Evolutionary conservation across 1,140 invertebrate species (phyloP), one percentile per base, ranked within the genome.

Genomic region (Pachypsylla venusta): DNA sequence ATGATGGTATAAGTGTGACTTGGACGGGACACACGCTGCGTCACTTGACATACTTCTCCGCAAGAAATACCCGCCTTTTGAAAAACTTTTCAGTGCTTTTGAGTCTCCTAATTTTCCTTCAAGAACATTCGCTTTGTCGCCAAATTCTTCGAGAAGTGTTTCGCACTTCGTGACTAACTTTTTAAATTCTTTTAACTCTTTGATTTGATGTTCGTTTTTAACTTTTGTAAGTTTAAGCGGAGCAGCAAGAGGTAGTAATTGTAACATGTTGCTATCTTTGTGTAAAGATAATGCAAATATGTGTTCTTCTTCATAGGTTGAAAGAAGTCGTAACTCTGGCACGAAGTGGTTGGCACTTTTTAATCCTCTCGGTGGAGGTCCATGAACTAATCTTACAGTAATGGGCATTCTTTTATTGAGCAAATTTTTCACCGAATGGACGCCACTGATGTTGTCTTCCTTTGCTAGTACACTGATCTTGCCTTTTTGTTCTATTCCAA

Each of bases 401-500:
- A 95, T 74, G 1, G 93, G 93, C 71, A 95, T 78, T 59, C 92
- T 75, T 69, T 93, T 93, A 62, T 82, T 82, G 28, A 94, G 73
- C 55, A 96, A 76, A 67, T 89, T 91, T 65, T 85, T 82, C 5
- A 84, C 85, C 53, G 86, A 87, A 70, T 93, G 90, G 13, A 93
- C 90, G 4, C 91, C 91, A 68, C 88, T 88, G 61, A 95, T 93
- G 71, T 91, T 93, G 65, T 91, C 88, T 70, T 90, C 87, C 67
- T 86, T 81, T 26, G 91, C 91, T 22, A 95, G 76, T 1, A 86
- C 85, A 64, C 89, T 93, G 73, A 95, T 95, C 66, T 87, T 83
- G 5, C 87, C 90, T 67, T 87, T 81, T 69, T 89, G 85, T 63
- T 94, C 90, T 68, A 90, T 77, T 53, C 82, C 82, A 56, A 95